Conservation (phyloP, 1,140 invertebrate genomes). For the Ips typographus region DNA sequence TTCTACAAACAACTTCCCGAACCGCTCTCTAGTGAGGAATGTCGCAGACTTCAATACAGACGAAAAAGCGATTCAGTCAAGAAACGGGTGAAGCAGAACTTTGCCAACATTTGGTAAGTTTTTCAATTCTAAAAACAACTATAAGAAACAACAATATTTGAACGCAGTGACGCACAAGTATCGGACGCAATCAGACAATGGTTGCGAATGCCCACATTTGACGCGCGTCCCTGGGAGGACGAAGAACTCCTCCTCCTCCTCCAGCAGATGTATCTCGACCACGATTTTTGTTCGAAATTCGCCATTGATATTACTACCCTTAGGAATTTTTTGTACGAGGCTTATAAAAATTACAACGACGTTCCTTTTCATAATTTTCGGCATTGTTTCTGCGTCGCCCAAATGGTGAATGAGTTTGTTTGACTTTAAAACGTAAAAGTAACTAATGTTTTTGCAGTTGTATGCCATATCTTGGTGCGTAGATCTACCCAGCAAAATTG, state of each 20-base stretch:
- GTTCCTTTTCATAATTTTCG: slow-evolving; percentile 90
- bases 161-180: slow-evolving; percentile 62
- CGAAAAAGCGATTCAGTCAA: slow-evolving; percentile 67
- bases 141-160: slow-evolving; percentile 37
- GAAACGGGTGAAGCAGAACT: slow-evolving; percentile 68
- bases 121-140: neutral
- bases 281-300: slow-evolving; percentile 74
- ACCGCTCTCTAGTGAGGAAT: slow-evolving; percentile 60
- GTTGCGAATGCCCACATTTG: slow-evolving; percentile 75
- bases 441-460: slow-evolving; percentile 62
- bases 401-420: slow-evolving; percentile 72
- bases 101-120: slow-evolving; percentile 69
- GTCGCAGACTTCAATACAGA: slow-evolving; percentile 61
- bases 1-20: slow-evolving; percentile 65
- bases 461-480: slow-evolving; percentile 81
- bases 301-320: slow-evolving; percentile 73
- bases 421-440: neutral
- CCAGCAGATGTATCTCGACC: slow-evolving; percentile 82
- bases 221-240: slow-evolving; percentile 82
- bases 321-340: slow-evolving; percentile 73
- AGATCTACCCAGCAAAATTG: slow-evolving; percentile 68
- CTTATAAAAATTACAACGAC: slow-evolving; percentile 88
- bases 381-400: slow-evolving; percentile 86
- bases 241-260: slow-evolving; percentile 79
- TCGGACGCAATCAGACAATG: slow-evolving; percentile 53